A percentile compares a stretch with the other conserved stretches of the same genome.
These are phyloP conservation scores for Melanotaenia trifasciata DNA, from an alignment of 2,797 vertebrate genomes.

Conservation along the genomic window DNA sequence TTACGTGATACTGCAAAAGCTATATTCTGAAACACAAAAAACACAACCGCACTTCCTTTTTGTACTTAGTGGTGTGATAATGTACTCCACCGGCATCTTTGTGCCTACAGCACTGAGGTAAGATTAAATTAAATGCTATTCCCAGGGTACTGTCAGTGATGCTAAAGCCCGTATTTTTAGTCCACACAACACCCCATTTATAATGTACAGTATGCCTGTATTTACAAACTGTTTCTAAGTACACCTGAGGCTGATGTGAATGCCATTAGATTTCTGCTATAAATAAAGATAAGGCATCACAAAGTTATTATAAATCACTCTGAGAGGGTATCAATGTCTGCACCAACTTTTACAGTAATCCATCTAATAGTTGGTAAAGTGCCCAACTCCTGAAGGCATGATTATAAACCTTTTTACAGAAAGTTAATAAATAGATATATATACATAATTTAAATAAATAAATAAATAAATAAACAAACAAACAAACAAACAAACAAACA, in stretches of 20 bases:
- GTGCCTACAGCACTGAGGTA: not conserved
- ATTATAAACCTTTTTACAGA: not conserved
- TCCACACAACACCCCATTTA: too few species aligned
- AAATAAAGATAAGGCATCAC: conserved; percentile 13
- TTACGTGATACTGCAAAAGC: not conserved
- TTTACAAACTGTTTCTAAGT: not conserved
- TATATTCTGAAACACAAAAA: not conserved
- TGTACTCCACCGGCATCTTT: not conserved
- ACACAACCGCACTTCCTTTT: not conserved
- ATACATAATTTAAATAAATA: not conserved
- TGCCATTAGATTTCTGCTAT: not conserved
- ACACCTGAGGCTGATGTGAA: not conserved
- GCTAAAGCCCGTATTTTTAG: not conserved
- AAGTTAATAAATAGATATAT: not conserved
- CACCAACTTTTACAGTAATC: not conserved
- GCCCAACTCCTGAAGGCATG: not conserved
- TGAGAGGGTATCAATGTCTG: not conserved
- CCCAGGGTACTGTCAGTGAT: not conserved
- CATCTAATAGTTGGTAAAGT: not conserved
- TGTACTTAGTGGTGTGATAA: not conserved
- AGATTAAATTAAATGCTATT: not conserved
- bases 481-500: not conserved
- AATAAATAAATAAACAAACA: not conserved
- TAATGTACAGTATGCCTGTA: not conserved
- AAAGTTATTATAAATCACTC: conserved; percentile 5